Base-by-base conservation (phyloP, 2,888 invertebrate genomes). In the Parnassius smintheus region DNA sequence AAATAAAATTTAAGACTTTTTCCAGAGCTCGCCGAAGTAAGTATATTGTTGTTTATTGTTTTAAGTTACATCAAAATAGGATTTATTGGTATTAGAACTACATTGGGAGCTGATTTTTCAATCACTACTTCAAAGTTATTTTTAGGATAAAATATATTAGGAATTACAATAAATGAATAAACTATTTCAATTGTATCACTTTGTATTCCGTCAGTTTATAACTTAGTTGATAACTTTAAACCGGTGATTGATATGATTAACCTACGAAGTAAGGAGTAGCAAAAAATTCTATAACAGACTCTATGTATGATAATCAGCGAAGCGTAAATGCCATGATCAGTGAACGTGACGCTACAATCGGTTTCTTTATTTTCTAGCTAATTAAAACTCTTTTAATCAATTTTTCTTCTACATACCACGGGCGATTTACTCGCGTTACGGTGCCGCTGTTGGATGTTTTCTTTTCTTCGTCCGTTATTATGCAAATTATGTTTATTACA, bases 321-420 rank as follows among this genome's bases (percentile, higher is more conserved):
- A 85, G 83, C 91, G 91, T 91, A 91, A 91, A 91, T 91, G 88
- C 91, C 91, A 91, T 82, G 90, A 85, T 80, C 90, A 89, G 71
- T 86, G 86, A 87, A 84, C 81, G 91, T 85, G 82, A 88, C 90
- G 79, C 77, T 65, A 80, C 80, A 84, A 83, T 86, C 83, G 76
- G 70, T 84, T 77, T 69, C 72, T 68, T 75, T 80, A 18, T 81
- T 67, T 85, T 87, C 83, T 86, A 86, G 85, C 83, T 89, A 86
- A 88, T 88, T 90, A 87, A 86, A 88, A 85, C 84, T 84, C 87
- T 88, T 87, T 88, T 87, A 86, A 59, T 83, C 85, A 74, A 78
- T 83, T 81, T 81, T 81, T 82, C 82, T 85, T 81, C 78, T 73
- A 80, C 78, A 83, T 83, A 78, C 83, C 81, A 81, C 82, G 86